Evolutionary conservation across 2,113 vertebrate genomes (phyloP), one percentile per base, ranked within the genome.

Genomic region (Polypterus senegalus): DNA sequence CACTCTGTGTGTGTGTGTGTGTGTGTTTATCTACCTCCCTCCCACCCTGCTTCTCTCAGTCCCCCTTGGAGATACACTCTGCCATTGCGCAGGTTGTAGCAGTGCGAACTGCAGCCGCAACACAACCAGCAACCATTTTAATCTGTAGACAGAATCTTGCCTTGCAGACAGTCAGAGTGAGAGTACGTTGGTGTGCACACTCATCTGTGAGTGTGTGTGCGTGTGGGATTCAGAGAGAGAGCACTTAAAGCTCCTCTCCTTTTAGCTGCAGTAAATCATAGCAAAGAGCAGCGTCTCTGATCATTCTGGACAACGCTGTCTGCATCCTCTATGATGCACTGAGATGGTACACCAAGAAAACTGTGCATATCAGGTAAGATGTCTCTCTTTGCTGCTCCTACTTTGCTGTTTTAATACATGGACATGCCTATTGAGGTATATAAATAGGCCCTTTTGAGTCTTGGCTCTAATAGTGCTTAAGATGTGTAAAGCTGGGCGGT

Each of bases 331-430:
- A 91, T 85, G 89, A 94, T 91, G 83, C 88, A 74, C 81, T 89
- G 91, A 93, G 85, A 92, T 94, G 93, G 93, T 94, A 59, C 93
- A 93, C 76, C 93, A 94, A 89, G 93, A 97, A 66, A 92, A 87
- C 81, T 93, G 90, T 76, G 83, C 89, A 51, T 90, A 97, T 75
- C 89, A 97, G 93, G 93, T 97, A 85, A 75, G 75, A 47, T 49
- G 46, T 27, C 43, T 45, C 5, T 45, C 9, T 43, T 7, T 58
- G 27, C 27, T 27, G 27, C 27, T 27, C 27, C 2, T 27, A 27
- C 27, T 27, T 27, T 27, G 27, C 27, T 68, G 43, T 49, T 53
- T 10, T 4, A 48, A 55, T 68, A 61, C 48, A 67, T 68, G 55
- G 59, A 47, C 27, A 47, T 51, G 63, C 64, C 68, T 63, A 69